A percentile compares a stretch with the other conserved stretches of the same genome.
Evolutionary conservation across 2,888 invertebrate species (phyloP).

Genomic region (Tinea trinotella): DNA sequence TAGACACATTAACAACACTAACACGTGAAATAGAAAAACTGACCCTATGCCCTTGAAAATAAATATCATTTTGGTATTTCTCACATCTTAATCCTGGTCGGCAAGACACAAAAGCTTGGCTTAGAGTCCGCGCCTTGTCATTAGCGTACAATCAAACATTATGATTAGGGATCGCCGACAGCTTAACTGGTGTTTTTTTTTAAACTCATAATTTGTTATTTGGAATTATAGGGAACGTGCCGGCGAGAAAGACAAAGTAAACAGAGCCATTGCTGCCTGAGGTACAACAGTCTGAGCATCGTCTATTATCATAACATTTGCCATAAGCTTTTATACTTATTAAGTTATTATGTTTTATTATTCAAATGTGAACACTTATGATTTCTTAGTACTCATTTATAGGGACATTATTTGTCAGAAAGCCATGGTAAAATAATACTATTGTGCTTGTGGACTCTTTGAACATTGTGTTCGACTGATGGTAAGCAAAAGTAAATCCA

Average conservation of each 20-base stretch:
- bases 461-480: too few species aligned
- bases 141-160: conserved; percentile 69
- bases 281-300: conserved; percentile 19
- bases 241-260: conserved; percentile 60
- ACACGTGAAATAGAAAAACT: conserved; percentile 26
- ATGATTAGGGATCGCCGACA: conserved; percentile 71
- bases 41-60: conserved; percentile 47
- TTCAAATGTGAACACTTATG: too few species aligned
- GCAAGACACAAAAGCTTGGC: conserved; percentile 63
- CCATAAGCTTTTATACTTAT: background rate
- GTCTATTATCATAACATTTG: background rate
- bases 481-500: too few species aligned
- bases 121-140: conserved; percentile 66
- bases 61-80: conserved; percentile 46
- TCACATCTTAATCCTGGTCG: conserved; percentile 50
- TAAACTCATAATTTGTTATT: conserved; percentile 71
- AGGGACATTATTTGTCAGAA: too few species aligned
- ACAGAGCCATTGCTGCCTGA: conserved; percentile 37
- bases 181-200: conserved; percentile 65
- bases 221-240: conserved; percentile 63
- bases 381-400: too few species aligned
- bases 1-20: conserved; percentile 50
- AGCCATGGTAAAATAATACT: too few species aligned
- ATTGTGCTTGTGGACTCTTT: too few species aligned
- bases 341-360: too few species aligned